Evolutionary conservation across 2,888 invertebrate species (phyloP).

Genomic region (Reticulitermes lucifugus): DNA sequence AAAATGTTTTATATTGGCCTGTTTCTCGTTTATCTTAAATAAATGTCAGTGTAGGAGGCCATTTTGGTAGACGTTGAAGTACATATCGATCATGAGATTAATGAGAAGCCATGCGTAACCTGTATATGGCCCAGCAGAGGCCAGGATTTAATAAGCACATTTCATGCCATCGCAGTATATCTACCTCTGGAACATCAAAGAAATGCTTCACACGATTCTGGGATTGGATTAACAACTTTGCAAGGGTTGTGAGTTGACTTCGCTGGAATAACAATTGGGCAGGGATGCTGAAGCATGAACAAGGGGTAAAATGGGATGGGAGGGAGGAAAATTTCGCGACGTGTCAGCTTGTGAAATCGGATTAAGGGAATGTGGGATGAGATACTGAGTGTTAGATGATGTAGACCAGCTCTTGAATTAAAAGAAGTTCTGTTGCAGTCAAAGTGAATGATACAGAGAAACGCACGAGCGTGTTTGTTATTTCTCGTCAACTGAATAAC

Average conservation of each 20-base stretch:
- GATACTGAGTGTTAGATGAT: slow-evolving; percentile 30
- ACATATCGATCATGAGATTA: background rate
- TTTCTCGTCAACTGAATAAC: background rate
- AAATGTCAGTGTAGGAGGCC: no score
- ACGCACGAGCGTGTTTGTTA: background rate
- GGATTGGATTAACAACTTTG: slow-evolving; percentile 47
- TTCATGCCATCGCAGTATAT: background rate
- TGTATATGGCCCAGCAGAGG: background rate
- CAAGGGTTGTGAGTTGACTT: slow-evolving; percentile 32
- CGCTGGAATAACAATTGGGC: slow-evolving; percentile 34
- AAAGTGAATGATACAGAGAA: background rate
- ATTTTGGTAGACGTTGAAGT: no score
- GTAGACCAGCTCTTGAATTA: slow-evolving; percentile 23
- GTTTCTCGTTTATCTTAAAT: no score
- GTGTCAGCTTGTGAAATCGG: slow-evolving; percentile 43
- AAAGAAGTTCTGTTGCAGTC: slow-evolving; percentile 5
- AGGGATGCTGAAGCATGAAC: slow-evolving; percentile 30
- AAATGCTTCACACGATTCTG: slow-evolving; percentile 43
- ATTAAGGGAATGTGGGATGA: slow-evolving; percentile 25
- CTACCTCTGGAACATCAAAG: slow-evolving; percentile 32
- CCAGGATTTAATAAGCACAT: background rate
- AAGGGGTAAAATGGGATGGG: slow-evolving; percentile 12
- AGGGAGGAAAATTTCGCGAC: slow-evolving; percentile 30
- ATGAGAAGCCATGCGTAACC: background rate
- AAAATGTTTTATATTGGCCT: no score